phyloP scores from a whole-genome alignment of 2,113 vertebrate species.

The Chamaea fasciata region DNA sequence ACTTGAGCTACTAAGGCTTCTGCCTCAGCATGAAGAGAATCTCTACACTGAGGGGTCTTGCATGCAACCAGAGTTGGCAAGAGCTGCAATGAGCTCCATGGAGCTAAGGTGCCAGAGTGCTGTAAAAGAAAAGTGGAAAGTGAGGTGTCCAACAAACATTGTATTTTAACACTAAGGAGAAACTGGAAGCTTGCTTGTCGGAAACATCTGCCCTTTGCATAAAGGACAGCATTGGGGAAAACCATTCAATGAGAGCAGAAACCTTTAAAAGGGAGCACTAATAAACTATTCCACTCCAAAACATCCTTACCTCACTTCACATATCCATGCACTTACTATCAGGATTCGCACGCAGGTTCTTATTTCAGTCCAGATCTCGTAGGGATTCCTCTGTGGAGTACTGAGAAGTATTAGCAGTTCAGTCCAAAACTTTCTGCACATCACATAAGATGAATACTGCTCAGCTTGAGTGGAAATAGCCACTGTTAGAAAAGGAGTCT shows the following conservation, averaged over 20 bases:
- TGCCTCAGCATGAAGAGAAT: background rate
- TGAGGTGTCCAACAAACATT: background rate
- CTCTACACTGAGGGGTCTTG: background rate
- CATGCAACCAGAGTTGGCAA: rapidly evolving
- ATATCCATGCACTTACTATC: background rate
- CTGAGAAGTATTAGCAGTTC: background rate
- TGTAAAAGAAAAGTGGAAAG: background rate
- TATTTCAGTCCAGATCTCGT: background rate
- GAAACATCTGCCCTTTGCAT: background rate
- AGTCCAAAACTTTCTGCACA: background rate
- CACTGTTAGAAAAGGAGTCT: background rate
- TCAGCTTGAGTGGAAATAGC: background rate
- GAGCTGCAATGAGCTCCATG: background rate
- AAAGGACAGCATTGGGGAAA: background rate
- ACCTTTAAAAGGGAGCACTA: background rate
- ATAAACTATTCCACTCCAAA: background rate
- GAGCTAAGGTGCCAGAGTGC: background rate
- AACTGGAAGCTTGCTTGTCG: background rate
- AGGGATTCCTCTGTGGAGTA: background rate
- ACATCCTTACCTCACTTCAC: background rate
- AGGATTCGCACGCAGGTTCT: background rate
- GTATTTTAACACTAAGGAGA: background rate
- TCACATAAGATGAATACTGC: background rate
- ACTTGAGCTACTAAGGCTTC: background rate
- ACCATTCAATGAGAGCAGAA: background rate